Conservation (phyloP, 37 sponge, comb jelly and placozoan genomes). For the Oscarella lobularis region DNA sequence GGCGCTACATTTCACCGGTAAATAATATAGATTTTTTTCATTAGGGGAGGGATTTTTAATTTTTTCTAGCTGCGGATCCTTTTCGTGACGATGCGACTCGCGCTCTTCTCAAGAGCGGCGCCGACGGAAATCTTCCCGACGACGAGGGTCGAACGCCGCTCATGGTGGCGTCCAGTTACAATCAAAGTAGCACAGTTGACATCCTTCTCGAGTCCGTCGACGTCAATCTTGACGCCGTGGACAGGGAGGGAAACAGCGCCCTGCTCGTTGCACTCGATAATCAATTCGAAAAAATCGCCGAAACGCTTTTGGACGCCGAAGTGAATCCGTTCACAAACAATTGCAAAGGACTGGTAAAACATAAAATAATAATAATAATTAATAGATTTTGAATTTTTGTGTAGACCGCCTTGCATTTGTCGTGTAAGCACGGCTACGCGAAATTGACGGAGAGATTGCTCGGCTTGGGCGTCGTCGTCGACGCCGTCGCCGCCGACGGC, state of each 20-base stretch:
- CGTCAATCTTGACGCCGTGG: neutral
- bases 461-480: neutral
- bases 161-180: neutral
- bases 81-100: neutral
- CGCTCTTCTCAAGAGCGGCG: neutral
- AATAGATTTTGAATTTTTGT: neutral
- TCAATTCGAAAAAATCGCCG: neutral
- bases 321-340: neutral
- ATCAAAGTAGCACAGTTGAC: neutral
- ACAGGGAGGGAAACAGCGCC: neutral
- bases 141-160: neutral
- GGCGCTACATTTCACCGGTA: neutral
- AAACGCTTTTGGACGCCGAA: neutral
- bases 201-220: neutral
- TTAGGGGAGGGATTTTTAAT: neutral
- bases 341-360: neutral
- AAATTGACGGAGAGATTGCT: neutral
- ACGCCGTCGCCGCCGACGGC: neutral
- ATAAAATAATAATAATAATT: neutral
- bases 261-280: neutral
- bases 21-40: neutral
- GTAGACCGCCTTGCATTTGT: neutral
- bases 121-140: neutral
- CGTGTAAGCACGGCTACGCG: neutral
- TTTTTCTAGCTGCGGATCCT: neutral